A percentile compares a stretch with the other conserved stretches of the same genome.
These are phyloP conservation scores for Falco punctatus DNA, from an alignment of 2,113 vertebrate species.

Conservation along the genomic window DNA sequence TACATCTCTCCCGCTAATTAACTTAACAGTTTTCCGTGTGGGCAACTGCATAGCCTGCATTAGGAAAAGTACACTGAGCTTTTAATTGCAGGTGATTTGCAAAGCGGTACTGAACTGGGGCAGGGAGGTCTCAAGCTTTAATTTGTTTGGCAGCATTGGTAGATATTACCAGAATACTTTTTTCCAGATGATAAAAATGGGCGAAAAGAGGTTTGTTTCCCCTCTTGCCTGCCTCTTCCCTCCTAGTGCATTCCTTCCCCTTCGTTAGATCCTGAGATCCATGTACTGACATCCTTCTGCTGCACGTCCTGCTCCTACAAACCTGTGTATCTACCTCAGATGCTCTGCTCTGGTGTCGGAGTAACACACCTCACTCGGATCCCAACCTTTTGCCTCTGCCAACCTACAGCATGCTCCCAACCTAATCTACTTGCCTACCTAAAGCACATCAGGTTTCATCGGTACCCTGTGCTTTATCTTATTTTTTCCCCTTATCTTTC, in stretches of 20 bases:
- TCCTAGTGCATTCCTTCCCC: not conserved
- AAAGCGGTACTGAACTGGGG: not conserved
- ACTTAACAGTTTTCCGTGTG: not conserved
- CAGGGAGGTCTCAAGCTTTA: not conserved
- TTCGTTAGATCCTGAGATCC: not conserved
- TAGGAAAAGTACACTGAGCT: not conserved
- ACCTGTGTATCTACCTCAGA: rapidly evolving
- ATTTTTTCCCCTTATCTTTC: not conserved
- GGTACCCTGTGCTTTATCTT: not conserved
- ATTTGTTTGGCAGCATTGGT: not conserved
- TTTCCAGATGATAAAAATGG: not conserved
- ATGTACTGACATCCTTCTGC: not conserved
- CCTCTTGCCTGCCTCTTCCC: not conserved
- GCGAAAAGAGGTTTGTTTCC: not conserved
- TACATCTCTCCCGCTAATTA: not conserved
- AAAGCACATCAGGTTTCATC: not conserved
- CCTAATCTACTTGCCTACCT: not conserved
- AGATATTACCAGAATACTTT: not conserved
- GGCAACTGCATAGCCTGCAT: not conserved
- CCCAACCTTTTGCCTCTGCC: not conserved
- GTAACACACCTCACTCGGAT: not conserved
- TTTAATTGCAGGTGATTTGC: not conserved
- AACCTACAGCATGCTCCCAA: rapidly evolving
- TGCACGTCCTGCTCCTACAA: not conserved
- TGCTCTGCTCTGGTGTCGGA: not conserved